Evolutionary conservation across 2,888 invertebrate species (phyloP).

Genomic region (Teleogryllus oceanicus): DNA sequence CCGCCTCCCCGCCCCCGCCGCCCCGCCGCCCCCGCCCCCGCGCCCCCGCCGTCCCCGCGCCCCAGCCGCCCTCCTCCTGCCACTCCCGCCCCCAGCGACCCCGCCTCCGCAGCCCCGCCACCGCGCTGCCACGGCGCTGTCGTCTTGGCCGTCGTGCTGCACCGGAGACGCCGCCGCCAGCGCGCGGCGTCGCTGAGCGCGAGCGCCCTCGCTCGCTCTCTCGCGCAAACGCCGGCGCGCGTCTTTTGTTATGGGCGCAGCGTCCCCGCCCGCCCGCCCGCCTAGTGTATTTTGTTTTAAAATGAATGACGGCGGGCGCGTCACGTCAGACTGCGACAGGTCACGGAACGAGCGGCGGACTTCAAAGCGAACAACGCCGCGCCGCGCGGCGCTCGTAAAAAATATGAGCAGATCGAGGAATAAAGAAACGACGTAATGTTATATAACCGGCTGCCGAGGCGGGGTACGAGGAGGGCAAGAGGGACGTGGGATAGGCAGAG

Average conservation of each 20-base stretch:
- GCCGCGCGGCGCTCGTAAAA: not conserved
- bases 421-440: not conserved
- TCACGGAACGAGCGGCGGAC: constrained; percentile 9
- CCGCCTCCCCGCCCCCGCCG: too few relatives aligned
- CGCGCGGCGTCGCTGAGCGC: not conserved
- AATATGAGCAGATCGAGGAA: constrained; percentile 1
- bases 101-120: too few relatives aligned
- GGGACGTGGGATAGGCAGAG: not conserved
- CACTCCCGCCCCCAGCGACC: too few relatives aligned
- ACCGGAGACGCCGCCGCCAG: not conserved
- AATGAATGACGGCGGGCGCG: constrained; percentile 18
- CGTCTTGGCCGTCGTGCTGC: too few relatives aligned
- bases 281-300: constrained; percentile 3
- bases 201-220: not conserved
- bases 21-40: too few relatives aligned
- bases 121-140: too few relatives aligned
- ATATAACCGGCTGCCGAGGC: not conserved
- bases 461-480: not conserved
- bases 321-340: constrained; percentile 18
- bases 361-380: not conserved
- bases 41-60: too few relatives aligned
- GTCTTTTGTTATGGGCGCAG: not conserved
- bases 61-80: too few relatives aligned
- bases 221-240: not conserved
- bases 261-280: not conserved